Evolutionary conservation across 1,140 invertebrate genomes (phyloP), one percentile per base, ranked within the genome.

Genomic region (Trachymyrmex cornetzi): DNA sequence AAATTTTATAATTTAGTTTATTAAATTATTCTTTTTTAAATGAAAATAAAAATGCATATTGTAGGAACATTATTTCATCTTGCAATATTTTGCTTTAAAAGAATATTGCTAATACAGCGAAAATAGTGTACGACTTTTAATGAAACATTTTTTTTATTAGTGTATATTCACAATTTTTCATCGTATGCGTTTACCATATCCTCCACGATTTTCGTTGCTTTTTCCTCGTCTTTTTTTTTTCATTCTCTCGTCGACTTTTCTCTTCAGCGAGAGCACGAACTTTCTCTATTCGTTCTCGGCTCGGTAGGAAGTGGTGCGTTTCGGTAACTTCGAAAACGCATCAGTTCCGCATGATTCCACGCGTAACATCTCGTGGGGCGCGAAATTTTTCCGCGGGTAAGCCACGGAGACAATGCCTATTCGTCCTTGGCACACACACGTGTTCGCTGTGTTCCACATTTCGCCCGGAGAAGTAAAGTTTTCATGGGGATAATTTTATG

Each of bases 321-420:
- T 90, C 88, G 86, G 64, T 90, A 87, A 69, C 59, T 90, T 89
- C 85, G 85, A 90, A 90, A 89, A 88, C 89, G 63, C 85, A 85
- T 90, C 89, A 79, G 64, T 90, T 90, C 88, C 79, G 72, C 89
- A 50, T 48, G 88, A 90, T 81, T 72, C 66, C 50, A 50, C 66
- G 30, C 50, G 30, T 72, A 81, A 84, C 67, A 75, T 84, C n/a
- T 61, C 34, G 55, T 71, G 38, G 14, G 27, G 69, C 50, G 53
- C 19, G 38, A 82, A 82, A 74, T 30, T 57, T 9, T 74, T 59
- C 55, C 38, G 53, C 79, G 79, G 48, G 38, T 22, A 12, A 38
- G 19, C n/a, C 38, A 7, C 79, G 24, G 38, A 50, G 57, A 84
- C 55, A 75, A 84, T 74, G 55, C 22, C 66, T 55, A 24, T 38